Base-by-base conservation (phyloP, 2,113 vertebrate genomes). In the Melanocharis versteri region DNA sequence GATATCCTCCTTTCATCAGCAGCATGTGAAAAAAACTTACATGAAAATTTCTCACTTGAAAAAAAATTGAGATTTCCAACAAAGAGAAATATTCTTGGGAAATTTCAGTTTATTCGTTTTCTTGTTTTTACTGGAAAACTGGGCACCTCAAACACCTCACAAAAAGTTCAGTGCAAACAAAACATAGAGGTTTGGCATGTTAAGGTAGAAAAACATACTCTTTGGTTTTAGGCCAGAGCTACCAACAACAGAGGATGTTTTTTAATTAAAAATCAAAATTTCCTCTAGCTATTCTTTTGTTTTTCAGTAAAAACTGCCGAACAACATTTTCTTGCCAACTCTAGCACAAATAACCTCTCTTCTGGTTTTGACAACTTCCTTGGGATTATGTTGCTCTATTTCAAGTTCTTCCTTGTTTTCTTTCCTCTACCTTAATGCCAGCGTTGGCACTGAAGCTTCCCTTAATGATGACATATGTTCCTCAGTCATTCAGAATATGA, bases 401-500 rank as follows among this genome's bases (percentile, higher is more conserved):
- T 95, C 96, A 93, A 94, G 85, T 90, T 92, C n/a, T 86, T 96
- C 89, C 89, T 94, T 95, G 88, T 96, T 97, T 95, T 93, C 90
- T 93, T 96, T 96, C 90, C 61, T 95, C 72, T 95, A 96, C 93
- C 93, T 96, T 95, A 96, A 92, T 94, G 96, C 96, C 92, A 96
- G 88, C 4, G 0, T 87, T 96, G 94, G 96, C 96, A 90, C 76
- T 10, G 17, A 94, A 93, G 72, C 90, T 90, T 92, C 76, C 83
- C 90, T 94, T 97, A 97, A 96, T 94, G 93, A 96, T 96, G 94
- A 96, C 96, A 96, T 97, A 96, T 96, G 96, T 95, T 97, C 92
- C 92, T 96, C 92, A 76, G 96, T 97, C 94, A 94, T 96, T 96
- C 93, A 91, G 90, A 97, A 84, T 96, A 96, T 95, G 96, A 97